Evolutionary conservation across 2,797 vertebrate genomes (phyloP).

Genomic region (Sebastes vulpes): DNA sequence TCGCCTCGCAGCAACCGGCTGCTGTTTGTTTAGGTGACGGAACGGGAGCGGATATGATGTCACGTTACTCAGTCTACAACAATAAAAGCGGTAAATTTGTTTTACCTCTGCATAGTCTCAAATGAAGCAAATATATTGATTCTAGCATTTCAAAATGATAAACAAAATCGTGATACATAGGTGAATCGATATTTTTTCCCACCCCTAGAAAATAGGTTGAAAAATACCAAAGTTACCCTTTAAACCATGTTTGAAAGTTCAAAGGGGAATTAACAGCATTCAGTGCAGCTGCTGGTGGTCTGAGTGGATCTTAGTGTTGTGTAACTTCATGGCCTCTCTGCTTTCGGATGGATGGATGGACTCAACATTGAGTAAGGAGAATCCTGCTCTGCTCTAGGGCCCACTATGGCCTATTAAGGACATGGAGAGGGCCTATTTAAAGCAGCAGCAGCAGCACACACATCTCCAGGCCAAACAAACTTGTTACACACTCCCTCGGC

Average conservation of each 20-base stretch:
- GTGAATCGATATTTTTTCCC: too few relatives aligned
- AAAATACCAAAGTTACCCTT: too few relatives aligned
- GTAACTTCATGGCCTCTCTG: conserved; percentile 52
- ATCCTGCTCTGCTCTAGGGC: conserved; percentile 73
- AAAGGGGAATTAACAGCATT: neutral
- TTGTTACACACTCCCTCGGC: conserved; percentile 78
- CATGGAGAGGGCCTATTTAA: conserved; percentile 86
- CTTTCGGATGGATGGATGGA: conserved; percentile 56
- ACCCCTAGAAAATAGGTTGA: too few relatives aligned
- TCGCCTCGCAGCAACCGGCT: too few relatives aligned
- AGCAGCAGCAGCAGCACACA: conserved; percentile 70
- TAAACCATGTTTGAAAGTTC: neutral
- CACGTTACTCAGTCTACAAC: too few relatives aligned
- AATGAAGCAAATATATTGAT: too few relatives aligned
- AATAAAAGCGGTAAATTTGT: too few relatives aligned
- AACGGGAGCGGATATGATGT: too few relatives aligned
- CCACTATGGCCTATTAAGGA: conserved; percentile 89
- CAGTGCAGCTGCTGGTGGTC: conserved; percentile 40
- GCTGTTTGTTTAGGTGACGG: too few relatives aligned
- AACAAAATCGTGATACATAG: too few relatives aligned
- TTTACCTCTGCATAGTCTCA: too few relatives aligned
- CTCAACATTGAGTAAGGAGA: conserved; percentile 70
- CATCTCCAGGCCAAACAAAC: conserved; percentile 84
- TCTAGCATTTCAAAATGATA: too few relatives aligned
- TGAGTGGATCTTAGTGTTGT: conserved; percentile 43